Base-by-base conservation (phyloP, 2,888 invertebrate genomes). In the Caenorhabditis sulstoni region DNA sequence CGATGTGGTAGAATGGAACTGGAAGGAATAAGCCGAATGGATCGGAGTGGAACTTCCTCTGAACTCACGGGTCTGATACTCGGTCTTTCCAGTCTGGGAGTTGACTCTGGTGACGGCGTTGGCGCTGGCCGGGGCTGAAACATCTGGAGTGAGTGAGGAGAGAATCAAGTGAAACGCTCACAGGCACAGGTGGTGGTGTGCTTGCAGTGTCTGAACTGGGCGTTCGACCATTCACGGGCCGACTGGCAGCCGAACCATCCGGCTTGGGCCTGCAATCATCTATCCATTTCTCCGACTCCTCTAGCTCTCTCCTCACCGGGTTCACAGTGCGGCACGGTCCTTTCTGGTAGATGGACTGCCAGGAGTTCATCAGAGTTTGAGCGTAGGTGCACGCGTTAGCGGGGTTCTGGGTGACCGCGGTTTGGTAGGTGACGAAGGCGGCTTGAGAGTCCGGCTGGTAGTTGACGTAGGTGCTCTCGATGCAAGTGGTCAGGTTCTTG, bases 151-250 rank as follows among this genome's bases (percentile, higher is more conserved):
- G 37, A 23, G 9, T 47, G 53, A 18, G 22, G 39, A 49, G n/a
- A n/a, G n/a, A 29, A 11, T 9, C 0, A 47, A 14, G 59, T 44
- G 47, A 7, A 45, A 16, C 53, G 70, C 76, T 68, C 22, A 82
- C 73, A 57, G 35, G 76, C 66, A 45, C 83, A 83, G 1, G 59
- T 76, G 39, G 83, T 83, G 29, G 75, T 58, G 39, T 79, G 79
- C 39, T 74, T 76, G 67, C 83, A 83, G 58, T 83, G 83, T 23
- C 65, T 66, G 79, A 81, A 83, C 53, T 83, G 81, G 22, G 83
- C 79, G 47, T 83, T 83, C 8, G 79, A 67, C 65, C 79, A 83
- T 67, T 83, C 83, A 20, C 83, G 71, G 39, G 70, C 77, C 7
- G 81, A 81, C 52, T 76, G 76, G 45, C 83, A 83, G 29, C 83